These are phyloP conservation scores for Pristionchus maxplancki DNA, from an alignment of 2,888 invertebrate species.

Conservation along the genomic window DNA sequence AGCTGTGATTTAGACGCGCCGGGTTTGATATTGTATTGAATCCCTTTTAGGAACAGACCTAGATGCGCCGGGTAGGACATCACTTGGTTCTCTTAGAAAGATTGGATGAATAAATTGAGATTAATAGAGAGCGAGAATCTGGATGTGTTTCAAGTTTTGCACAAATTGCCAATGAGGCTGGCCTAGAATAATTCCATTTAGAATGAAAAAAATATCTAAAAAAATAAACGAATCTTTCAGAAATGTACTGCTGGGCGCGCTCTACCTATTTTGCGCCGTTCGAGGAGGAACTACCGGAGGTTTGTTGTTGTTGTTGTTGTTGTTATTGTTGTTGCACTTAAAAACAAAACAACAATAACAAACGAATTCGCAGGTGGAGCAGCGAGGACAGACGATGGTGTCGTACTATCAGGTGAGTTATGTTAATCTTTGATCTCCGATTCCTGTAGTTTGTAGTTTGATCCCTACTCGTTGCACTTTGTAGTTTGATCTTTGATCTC, in stretches of 20 bases:
- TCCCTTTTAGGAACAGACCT: not conserved
- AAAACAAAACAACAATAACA: not conserved
- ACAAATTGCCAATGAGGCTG: no score
- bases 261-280: conserved; percentile 77
- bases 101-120: no score
- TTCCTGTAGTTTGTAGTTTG: not conserved
- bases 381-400: conserved; percentile 66
- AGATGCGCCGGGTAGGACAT: not conserved
- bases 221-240: no score
- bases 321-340: not conserved
- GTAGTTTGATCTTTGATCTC: not conserved
- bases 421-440: not conserved
- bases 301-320: conserved; percentile 4
- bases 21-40: no score
- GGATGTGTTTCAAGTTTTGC: no score
- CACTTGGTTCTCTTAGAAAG: no score
- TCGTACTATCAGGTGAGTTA: conserved; percentile 70
- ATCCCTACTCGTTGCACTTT: not conserved
- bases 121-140: no score
- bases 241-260: conserved; percentile 77
- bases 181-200: no score
- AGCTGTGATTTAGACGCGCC: not conserved
- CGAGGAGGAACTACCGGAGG: conserved; percentile 72
- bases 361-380: conserved; percentile 40
- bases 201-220: no score